Percentiles rank a stretch among this genome's conserved stretches.
Conservation (phyloP, 2,888 invertebrate genomes). For the Operophtera brumata region DNA sequence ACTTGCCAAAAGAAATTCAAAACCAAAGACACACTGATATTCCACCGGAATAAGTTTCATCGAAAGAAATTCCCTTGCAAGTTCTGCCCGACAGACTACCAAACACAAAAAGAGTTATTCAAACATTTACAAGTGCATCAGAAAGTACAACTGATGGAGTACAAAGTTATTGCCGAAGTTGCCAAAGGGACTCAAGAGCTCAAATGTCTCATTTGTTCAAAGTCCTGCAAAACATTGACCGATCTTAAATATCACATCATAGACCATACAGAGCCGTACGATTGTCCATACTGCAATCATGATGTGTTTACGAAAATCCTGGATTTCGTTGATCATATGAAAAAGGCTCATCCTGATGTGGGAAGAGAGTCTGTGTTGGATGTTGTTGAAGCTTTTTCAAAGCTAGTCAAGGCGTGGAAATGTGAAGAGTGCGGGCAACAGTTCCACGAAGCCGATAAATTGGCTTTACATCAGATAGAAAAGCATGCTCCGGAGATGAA, state of each 20-base stretch:
- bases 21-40: conserved; percentile 56
- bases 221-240: conserved; percentile 57
- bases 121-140: conserved; percentile 70
- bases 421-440: conserved; percentile 72
- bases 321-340: conserved; percentile 67
- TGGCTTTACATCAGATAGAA: conserved; percentile 68
- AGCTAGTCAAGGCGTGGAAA: conserved; percentile 72
- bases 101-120: conserved; percentile 66
- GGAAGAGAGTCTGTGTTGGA: conserved; percentile 67
- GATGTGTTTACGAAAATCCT: conserved; percentile 61
- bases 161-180: conserved; percentile 69
- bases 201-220: conserved; percentile 67
- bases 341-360: conserved; percentile 62
- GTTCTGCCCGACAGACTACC: conserved; percentile 74
- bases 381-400: conserved; percentile 68
- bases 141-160: conserved; percentile 72
- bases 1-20: conserved; percentile 63
- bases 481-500: conserved; percentile 63
- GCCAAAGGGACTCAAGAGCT: conserved; percentile 67
- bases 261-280: conserved; percentile 65
- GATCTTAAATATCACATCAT: conserved; percentile 68
- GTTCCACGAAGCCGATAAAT: conserved; percentile 68
- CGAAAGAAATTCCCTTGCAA: conserved; percentile 69
- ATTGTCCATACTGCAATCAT: conserved; percentile 62
- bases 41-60: conserved; percentile 63